These are phyloP conservation scores for Condylura cristata DNA, from an alignment of 2,113 vertebrate genomes.

Conservation along the genomic window DNA sequence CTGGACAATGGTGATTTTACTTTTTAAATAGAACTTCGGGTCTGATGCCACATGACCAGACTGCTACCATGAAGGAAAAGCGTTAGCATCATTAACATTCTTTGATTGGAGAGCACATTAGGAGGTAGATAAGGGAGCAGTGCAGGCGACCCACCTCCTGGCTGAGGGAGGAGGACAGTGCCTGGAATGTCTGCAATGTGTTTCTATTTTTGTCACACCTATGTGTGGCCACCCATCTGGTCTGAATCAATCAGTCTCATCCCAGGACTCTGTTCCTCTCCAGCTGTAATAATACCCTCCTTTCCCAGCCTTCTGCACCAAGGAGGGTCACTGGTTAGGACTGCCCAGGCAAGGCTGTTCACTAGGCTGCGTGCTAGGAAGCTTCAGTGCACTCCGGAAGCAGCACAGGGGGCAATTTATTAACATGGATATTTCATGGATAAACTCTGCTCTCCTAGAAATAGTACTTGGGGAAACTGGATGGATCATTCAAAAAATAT, in stretches of 20 bases:
- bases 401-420: constrained; percentile 67
- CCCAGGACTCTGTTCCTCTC: constrained; percentile 88
- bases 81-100: constrained; percentile 87
- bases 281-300: constrained; percentile 95
- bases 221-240: constrained; percentile 95
- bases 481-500: constrained; percentile 81
- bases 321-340: constrained; percentile 82
- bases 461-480: constrained; percentile 80
- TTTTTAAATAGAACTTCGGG: constrained; percentile 75
- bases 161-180: constrained; percentile 88
- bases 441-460: constrained; percentile 79
- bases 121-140: constrained; percentile 88
- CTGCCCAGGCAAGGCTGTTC: constrained; percentile 82
- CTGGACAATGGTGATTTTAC: constrained; percentile 56
- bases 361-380: constrained; percentile 85
- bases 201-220: constrained; percentile 94
- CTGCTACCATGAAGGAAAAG: constrained; percentile 79
- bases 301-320: constrained; percentile 84
- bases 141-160: constrained; percentile 82
- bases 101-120: constrained; percentile 85
- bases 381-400: constrained; percentile 82
- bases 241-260: constrained; percentile 95
- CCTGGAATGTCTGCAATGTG: constrained; percentile 92
- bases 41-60: constrained; percentile 74
- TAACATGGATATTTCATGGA: constrained; percentile 83